These are phyloP conservation scores for Pachyseris speciosa DNA, from an alignment of 64 coral and sea anemone species.

Conservation along the genomic window DNA sequence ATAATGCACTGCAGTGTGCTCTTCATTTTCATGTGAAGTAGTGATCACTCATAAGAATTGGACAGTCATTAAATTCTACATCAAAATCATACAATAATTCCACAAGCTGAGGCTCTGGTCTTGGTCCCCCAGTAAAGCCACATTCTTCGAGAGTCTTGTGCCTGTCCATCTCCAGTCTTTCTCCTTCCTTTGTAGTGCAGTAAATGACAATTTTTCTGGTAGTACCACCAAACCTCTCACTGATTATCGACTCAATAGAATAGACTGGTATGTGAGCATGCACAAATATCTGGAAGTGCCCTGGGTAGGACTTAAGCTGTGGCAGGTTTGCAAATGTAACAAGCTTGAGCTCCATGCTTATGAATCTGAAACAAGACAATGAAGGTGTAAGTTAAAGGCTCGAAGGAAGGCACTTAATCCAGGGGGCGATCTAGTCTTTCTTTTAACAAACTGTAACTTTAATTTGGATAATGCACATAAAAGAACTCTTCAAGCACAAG, in stretches of 20 bases:
- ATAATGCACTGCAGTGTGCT: too few relatives aligned
- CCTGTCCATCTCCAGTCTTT: constrained; percentile 71
- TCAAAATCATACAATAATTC: constrained; percentile 94
- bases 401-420: too few relatives aligned
- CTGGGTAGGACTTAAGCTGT: constrained; percentile 89
- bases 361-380: constrained; percentile 75
- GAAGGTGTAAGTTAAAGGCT: not conserved
- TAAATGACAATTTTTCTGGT: constrained; percentile 80
- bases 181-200: constrained; percentile 70
- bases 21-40: constrained; percentile 77
- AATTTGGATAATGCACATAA: too few relatives aligned
- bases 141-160: constrained; percentile 88
- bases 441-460: too few relatives aligned
- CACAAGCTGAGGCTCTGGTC: constrained; percentile 87
- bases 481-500: too few relatives aligned
- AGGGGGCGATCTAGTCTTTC: too few relatives aligned
- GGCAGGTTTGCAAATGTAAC: constrained; percentile 92
- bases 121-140: constrained; percentile 86
- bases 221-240: constrained; percentile 84
- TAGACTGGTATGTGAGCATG: constrained; percentile 90
- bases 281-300: constrained; percentile 91
- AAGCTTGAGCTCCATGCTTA: constrained; percentile 86
- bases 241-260: constrained; percentile 78
- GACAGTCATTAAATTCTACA: constrained; percentile 96
- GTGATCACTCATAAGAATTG: constrained; percentile 92